Conservation (phyloP, 2,113 vertebrate genomes). For the human (Homo sapiens) region DNA sequence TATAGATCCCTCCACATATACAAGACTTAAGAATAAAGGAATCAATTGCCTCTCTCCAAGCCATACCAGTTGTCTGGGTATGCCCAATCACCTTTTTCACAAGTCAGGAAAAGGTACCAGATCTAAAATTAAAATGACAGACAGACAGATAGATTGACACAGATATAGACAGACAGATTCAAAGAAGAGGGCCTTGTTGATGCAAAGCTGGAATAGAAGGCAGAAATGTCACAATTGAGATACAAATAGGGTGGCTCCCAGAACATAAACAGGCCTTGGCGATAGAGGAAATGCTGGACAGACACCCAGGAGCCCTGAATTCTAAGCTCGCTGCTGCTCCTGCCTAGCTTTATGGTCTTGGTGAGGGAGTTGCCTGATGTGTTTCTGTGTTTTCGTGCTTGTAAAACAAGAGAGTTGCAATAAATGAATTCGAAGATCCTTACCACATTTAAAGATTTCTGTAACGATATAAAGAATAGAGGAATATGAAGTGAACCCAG, state of each 20-base stretch:
- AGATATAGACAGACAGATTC: neutral
- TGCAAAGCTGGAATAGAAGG: neutral
- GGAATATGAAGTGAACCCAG: neutral
- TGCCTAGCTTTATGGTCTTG: neutral
- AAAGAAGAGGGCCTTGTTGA: neutral
- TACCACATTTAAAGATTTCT: neutral
- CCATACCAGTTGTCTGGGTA: neutral
- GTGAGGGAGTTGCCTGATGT: neutral
- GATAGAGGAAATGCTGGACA: fast-evolving
- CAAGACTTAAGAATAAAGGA: neutral
- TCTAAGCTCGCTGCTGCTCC: neutral
- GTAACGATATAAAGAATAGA: neutral
- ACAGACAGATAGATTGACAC: no score
- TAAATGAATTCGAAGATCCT: neutral
- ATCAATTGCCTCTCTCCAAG: neutral
- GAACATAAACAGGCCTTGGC: neutral
- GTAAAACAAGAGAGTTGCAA: neutral
- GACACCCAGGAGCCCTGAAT: neutral
- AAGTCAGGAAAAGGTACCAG: neutral
- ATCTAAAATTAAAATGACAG: neutral
- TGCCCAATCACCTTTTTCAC: neutral
- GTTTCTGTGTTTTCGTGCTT: neutral
- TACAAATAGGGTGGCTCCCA: neutral
- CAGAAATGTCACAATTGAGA: neutral
- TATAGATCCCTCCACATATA: neutral